Evolutionary conservation across 2,113 vertebrate genomes (phyloP).

Genomic region (rabbit (Oryctolagus cuniculus)): DNA sequence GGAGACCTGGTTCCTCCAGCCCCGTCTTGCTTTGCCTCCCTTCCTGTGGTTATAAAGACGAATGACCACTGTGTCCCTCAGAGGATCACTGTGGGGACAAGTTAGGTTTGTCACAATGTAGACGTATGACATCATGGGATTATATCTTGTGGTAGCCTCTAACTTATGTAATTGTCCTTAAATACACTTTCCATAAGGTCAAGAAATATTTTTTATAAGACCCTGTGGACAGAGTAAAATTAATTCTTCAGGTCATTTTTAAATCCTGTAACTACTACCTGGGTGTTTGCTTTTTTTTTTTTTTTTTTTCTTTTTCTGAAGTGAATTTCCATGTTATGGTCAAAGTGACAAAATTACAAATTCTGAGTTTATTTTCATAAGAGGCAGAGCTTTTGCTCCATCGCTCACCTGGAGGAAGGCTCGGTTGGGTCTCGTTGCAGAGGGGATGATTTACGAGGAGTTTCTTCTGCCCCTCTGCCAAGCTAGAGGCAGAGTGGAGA

Average conservation of each 20-base stretch:
- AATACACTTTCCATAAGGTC: neutral
- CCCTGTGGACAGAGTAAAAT: neutral
- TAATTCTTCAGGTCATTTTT: slow-evolving; percentile 10
- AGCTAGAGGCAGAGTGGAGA: neutral
- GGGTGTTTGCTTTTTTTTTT: neutral
- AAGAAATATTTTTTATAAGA: neutral
- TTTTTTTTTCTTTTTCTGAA: neutral
- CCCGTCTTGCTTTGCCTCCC: no score
- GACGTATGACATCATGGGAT: neutral
- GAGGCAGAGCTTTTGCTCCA: neutral
- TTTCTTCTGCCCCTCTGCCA: neutral
- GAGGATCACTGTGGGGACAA: neutral
- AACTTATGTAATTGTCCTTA: neutral
- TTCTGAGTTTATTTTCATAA: neutral
- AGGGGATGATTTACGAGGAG: neutral
- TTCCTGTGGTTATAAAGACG: neutral
- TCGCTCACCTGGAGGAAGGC: neutral
- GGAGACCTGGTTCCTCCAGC: neutral
- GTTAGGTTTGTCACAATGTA: neutral
- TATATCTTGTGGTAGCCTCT: neutral
- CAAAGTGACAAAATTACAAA: neutral
- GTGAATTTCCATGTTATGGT: neutral
- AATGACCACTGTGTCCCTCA: neutral
- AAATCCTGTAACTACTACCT: neutral
- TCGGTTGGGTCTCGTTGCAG: neutral